Evolutionary conservation across 2,888 invertebrate species (phyloP), one percentile per base, ranked within the genome.

Genomic region (Glyphotaelius pellucidus): DNA sequence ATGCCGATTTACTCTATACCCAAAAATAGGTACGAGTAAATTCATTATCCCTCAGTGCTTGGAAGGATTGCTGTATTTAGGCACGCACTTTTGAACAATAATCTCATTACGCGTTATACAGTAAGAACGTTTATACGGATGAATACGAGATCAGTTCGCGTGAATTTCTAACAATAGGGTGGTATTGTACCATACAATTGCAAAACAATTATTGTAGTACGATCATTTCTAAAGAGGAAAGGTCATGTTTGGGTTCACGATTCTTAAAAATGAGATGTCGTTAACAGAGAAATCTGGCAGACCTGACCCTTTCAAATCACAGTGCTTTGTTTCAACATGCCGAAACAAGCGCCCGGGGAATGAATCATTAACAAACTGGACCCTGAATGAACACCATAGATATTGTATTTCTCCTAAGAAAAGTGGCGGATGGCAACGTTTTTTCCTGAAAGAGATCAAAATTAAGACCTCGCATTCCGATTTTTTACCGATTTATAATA

Each of bases 41-140:
- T 67, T 67, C 67, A 67, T 67, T 67, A n/a, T 25, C n/a, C 67
- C 5, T n/a, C 67, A n/a, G 25, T 67, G 35, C 38, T 38, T 84
- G 84, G 31, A 86, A 47, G 25, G 19, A 25, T 19, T 35, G 88
- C 88, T 30, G 87, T 89, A 89, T 89, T 89, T 88, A 15, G 35
- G 88, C 88, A 88, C 88, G 88, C 88, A 79, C 35, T 79, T 80
- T 79, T 31, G 79, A 35, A 14, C 88, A 67, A 79, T 89, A 89
- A 89, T 89, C 79, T 80, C 15, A 80, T 89, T 80, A 89, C 88
- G 15, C 83, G 19, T 35, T 83, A n/a, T n/a, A 83, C 32, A 83
- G 83, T 83, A 67, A 67, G 67, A 25, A 67, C 88, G 80, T 89
- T 67, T 35, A 80, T n/a, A 79, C 88, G 88, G 79, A 89, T 89